These are phyloP conservation scores for Cricetomys ansorgei DNA, from an alignment of 2,113 vertebrate species.

Conservation along the genomic window DNA sequence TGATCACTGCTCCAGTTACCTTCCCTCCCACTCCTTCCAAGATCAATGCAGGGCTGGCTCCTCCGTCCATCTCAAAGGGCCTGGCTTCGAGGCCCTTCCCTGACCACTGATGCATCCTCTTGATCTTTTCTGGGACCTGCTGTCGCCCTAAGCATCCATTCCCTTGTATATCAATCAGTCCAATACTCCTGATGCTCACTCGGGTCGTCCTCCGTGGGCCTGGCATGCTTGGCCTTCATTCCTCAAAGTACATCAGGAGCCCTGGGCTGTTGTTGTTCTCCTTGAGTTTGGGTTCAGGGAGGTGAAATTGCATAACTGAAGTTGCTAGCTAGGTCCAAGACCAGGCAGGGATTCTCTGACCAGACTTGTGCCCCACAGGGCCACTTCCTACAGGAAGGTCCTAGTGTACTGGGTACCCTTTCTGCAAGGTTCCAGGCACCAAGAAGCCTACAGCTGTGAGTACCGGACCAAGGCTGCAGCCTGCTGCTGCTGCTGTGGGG, in stretches of 20 bases:
- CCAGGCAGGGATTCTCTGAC: not conserved
- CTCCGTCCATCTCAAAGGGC: not conserved
- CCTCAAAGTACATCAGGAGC: fast-evolving
- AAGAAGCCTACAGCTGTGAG: not conserved
- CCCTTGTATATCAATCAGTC: fast-evolving
- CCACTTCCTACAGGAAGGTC: not conserved
- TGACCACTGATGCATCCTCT: not conserved
- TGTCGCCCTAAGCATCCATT: not conserved
- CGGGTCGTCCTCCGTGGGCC: not conserved
- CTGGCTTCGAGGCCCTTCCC: not conserved
- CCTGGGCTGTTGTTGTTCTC: not conserved
- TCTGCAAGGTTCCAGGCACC: not conserved
- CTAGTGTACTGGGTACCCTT: not conserved
- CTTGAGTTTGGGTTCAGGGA: not conserved
- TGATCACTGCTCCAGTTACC: fast-evolving
- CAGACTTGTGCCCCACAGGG: not conserved
- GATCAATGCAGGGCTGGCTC: not conserved
- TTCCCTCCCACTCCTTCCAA: not conserved
- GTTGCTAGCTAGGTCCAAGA: not conserved
- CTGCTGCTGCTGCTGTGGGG: too few relatives aligned
- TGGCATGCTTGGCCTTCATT: not conserved
- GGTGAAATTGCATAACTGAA: not conserved
- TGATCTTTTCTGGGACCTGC: not conserved
- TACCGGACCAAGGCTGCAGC: not conserved
- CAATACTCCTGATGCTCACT: not conserved